Evolutionary conservation across 2,797 vertebrate genomes (phyloP), one percentile per base, ranked within the genome.

Genomic region (Pangasius krempfi): DNA sequence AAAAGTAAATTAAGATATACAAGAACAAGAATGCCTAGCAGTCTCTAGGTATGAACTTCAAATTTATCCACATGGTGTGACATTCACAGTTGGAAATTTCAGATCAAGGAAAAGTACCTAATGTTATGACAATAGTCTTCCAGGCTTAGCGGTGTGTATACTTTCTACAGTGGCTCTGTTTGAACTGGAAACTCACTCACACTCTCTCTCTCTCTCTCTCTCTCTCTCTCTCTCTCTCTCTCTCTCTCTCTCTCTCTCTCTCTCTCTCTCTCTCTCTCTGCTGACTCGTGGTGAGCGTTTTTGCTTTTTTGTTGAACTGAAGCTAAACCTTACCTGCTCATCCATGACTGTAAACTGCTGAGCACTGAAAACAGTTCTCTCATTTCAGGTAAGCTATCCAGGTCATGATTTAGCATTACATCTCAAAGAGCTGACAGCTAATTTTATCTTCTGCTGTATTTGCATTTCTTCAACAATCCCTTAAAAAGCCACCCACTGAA

Each of bases 161-260:
- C 50, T 75, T 78, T 92, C 89, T 84, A 91, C 88, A 90, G 76
- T 44, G 70, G 58, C 81, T 84, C 37, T 85, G 88, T 90, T 92
- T 92, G 85, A 83, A 60, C 85, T 89, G 76, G 68, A 90, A 91
- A n/a, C n/a, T n/a, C n/a, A n/a, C n/a, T n/a, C n/a, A 91, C 89
- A 84, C 22, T 0, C 3, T 60, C 30, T 37, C 20, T 10, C 6
- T 33, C 13, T 10, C 72, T 47, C 12, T 2, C 75, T 85, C 84
- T 10, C 6, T 33, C 13, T 10, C 72, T 47, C 12, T 2, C 75
- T 85, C 84, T 52, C 84, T 81, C 76, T 5, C 22, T 47, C 0
- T 33, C 30, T 18, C 68, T 72, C 7, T 2, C 73, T 87, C 83
- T 60, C 84, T 81, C 75, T 5, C 27, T 54, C 40, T 44, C 40